phyloP scores from a whole-genome alignment of 2,113 vertebrate genomes.

The Pungitius pungitius region DNA sequence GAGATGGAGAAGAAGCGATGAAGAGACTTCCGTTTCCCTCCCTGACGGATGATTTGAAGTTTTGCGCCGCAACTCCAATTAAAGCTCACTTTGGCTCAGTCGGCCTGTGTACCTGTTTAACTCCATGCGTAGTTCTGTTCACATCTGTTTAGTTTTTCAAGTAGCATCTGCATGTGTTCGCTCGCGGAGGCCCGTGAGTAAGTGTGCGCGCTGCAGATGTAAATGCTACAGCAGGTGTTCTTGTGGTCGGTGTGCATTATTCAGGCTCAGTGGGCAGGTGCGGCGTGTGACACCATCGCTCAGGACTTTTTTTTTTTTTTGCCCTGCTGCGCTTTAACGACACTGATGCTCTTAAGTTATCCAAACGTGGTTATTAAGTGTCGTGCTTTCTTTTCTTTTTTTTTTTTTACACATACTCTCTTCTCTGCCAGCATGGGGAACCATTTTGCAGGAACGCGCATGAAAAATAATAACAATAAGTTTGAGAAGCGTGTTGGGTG shows the following conservation, averaged over 20 bases:
- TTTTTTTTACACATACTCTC: not conserved
- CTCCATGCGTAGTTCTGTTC: constrained; percentile 28
- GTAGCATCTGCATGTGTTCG: not conserved
- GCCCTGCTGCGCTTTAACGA: constrained; percentile 62
- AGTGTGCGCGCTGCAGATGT: constrained; percentile 60
- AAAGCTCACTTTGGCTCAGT: constrained; percentile 42
- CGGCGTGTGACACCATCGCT: constrained; percentile 65
- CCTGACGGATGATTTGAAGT: constrained; percentile 45
- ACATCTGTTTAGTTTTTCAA: constrained; percentile 8
- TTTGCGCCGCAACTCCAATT: constrained; percentile 63
- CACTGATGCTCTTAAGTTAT: constrained; percentile 39
- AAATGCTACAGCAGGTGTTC: constrained; percentile 75
- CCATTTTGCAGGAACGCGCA: not conserved
- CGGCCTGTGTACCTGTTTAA: constrained; percentile 8
- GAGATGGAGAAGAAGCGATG: constrained; percentile 1
- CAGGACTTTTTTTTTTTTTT: constrained; percentile 62
- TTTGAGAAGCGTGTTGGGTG: not conserved
- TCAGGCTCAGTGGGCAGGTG: constrained; percentile 69
- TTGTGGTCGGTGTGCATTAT: constrained; percentile 74
- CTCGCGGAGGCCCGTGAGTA: constrained; percentile 19
- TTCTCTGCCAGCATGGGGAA: not conserved
- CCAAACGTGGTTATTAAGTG: constrained; percentile 31
- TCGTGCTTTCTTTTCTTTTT: not conserved
- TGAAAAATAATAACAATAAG: constrained; percentile 6
- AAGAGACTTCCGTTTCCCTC: constrained; percentile 11